Conservation (phyloP, 2,888 invertebrate species). For the Protonemura montana region DNA sequence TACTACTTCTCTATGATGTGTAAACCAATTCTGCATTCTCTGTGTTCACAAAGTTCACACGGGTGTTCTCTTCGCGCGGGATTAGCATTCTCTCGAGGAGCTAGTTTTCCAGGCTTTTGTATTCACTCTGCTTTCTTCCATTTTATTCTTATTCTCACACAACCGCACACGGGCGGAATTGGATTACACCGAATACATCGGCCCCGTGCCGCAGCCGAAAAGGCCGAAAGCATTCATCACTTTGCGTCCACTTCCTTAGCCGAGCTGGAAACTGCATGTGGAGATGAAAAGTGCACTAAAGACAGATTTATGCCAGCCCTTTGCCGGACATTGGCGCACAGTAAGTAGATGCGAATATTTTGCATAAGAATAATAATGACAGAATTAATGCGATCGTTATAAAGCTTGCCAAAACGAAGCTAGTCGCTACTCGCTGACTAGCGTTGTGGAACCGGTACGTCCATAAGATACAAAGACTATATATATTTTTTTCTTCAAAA, state of each 20-base stretch:
- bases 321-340: neutral
- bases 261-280: neutral
- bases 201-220: neutral
- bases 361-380: neutral
- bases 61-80: neutral
- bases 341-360: neutral
- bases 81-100: conserved; percentile 30
- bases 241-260: neutral
- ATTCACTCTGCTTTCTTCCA: conserved; percentile 5
- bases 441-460: too few species aligned
- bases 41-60: neutral
- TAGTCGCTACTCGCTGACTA: too few species aligned
- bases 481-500: too few species aligned
- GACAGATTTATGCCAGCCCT: neutral
- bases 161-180: neutral
- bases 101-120: neutral
- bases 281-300: neutral
- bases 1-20: too few species aligned
- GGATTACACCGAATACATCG: conserved; percentile 7
- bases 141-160: neutral
- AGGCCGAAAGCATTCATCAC: neutral
- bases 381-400: too few species aligned
- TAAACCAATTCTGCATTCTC: neutral
- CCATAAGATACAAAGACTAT: too few species aligned
- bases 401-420: too few species aligned